Conservation (phyloP, 2,113 vertebrate species). For the Nasalis larvatus region DNA sequence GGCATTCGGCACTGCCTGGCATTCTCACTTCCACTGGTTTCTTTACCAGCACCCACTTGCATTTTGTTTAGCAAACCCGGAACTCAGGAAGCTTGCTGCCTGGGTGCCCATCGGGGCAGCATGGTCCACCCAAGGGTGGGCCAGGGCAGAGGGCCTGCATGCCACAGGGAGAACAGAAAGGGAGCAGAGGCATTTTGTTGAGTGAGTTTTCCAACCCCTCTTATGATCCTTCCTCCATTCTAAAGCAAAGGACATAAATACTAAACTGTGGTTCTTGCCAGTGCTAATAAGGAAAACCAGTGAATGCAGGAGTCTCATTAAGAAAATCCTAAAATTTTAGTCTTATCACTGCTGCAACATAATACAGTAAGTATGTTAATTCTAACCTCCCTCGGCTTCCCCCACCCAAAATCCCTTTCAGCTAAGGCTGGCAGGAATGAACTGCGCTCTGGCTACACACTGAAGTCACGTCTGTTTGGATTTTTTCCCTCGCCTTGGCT, state of each 20-base stretch:
- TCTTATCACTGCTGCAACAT: constrained; percentile 54
- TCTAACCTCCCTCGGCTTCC: background rate
- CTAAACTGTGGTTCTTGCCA: constrained; percentile 23
- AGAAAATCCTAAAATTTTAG: constrained; percentile 58
- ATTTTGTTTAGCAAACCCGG: background rate
- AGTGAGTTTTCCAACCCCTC: background rate
- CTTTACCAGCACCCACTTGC: background rate
- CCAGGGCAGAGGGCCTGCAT: fast-evolving
- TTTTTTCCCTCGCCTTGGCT: background rate
- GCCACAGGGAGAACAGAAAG: background rate
- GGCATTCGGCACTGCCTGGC: background rate
- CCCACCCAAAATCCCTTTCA: background rate
- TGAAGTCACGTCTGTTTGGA: background rate
- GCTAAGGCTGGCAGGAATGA: background rate
- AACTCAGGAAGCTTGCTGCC: background rate
- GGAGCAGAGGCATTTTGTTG: background rate
- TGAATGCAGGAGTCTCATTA: constrained; percentile 55
- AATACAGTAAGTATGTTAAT: constrained; percentile 54
- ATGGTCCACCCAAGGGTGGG: background rate
- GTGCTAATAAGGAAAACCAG: constrained; percentile 56
- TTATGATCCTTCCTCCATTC: constrained; percentile 9
- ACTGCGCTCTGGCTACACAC: background rate
- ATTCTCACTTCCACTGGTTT: background rate
- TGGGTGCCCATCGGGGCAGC: background rate
- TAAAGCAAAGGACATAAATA: background rate